Evolutionary conservation across 2,888 invertebrate genomes (phyloP).

Genomic region (Augochlorella aurata): DNA sequence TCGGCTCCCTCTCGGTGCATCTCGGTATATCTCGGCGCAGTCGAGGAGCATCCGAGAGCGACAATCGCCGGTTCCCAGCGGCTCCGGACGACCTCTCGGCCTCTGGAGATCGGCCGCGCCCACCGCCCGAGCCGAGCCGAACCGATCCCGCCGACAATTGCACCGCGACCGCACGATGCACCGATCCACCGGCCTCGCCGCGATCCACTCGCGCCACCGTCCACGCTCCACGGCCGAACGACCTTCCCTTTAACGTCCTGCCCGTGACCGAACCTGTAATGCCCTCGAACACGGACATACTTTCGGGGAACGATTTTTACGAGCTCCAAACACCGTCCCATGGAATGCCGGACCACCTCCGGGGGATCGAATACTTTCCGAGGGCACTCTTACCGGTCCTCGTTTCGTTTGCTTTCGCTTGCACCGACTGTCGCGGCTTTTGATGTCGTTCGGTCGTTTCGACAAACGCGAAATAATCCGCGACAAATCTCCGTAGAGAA

Average conservation of each 20-base stretch:
- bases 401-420: too few relatives aligned
- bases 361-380: not conserved
- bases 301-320: conserved; percentile 35
- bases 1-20: conserved; percentile 44
- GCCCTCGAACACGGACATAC: conserved; percentile 22
- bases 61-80: conserved; percentile 78
- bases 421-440: too few relatives aligned
- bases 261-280: conserved; percentile 24
- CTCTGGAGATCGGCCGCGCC: not conserved
- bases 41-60: conserved; percentile 65
- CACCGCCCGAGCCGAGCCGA: conserved; percentile 70
- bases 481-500: too few relatives aligned
- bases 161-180: conserved; percentile 14
- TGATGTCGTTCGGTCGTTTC: too few relatives aligned
- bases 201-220: not conserved
- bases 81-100: conserved; percentile 73
- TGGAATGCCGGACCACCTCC: not conserved
- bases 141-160: conserved; percentile 61
- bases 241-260: conserved; percentile 48
- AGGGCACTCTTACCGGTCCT: not conserved
- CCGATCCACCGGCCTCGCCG: not conserved
- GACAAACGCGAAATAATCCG: too few relatives aligned
- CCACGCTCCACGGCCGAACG: conserved; percentile 26
- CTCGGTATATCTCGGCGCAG: conserved; percentile 29
- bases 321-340: conserved; percentile 3